phyloP scores from a whole-genome alignment of 2,888 invertebrate species.

The Ophonus ardosiacus region DNA sequence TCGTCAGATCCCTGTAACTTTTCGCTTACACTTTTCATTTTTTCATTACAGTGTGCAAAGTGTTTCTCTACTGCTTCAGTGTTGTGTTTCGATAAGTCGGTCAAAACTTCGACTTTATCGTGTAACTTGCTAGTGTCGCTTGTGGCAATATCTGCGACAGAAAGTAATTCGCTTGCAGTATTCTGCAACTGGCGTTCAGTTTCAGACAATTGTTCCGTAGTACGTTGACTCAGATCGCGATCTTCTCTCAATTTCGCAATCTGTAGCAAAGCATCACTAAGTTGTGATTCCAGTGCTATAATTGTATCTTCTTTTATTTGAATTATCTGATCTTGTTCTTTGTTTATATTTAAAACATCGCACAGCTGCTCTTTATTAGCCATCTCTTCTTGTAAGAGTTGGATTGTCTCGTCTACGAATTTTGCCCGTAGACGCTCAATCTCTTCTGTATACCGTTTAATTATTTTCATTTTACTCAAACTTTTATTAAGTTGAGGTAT shows the following conservation, averaged over 20 bases:
- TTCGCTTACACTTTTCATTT: slow-evolving; percentile 5
- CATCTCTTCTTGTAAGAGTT: slow-evolving; percentile 83
- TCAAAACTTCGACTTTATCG: slow-evolving; percentile 78
- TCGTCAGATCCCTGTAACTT: not conserved
- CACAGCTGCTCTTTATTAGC: slow-evolving; percentile 77
- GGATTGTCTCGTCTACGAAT: slow-evolving; percentile 87
- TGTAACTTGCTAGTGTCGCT: slow-evolving; percentile 81
- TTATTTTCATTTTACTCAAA: too few species aligned
- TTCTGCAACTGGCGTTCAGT: slow-evolving; percentile 81
- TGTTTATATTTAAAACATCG: slow-evolving; percentile 68
- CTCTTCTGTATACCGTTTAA: slow-evolving; percentile 94
- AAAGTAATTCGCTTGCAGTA: slow-evolving; percentile 82
- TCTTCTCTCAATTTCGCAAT: slow-evolving; percentile 76
- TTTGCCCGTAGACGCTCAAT: slow-evolving; percentile 94
- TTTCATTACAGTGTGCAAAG: not conserved
- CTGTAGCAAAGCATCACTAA: slow-evolving; percentile 75
- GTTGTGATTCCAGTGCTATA: slow-evolving; percentile 75
- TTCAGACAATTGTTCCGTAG: slow-evolving; percentile 81
- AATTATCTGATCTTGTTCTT: slow-evolving; percentile 69
- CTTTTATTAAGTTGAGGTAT: too few species aligned
- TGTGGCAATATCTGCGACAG: slow-evolving; percentile 81
- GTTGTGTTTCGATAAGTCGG: slow-evolving; percentile 45
- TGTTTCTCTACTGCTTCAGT: slow-evolving; percentile 40
- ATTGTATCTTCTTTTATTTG: slow-evolving; percentile 71
- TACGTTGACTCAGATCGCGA: slow-evolving; percentile 82